Conservation (phyloP, 2,797 vertebrate species). For the Sebastes minor region DNA sequence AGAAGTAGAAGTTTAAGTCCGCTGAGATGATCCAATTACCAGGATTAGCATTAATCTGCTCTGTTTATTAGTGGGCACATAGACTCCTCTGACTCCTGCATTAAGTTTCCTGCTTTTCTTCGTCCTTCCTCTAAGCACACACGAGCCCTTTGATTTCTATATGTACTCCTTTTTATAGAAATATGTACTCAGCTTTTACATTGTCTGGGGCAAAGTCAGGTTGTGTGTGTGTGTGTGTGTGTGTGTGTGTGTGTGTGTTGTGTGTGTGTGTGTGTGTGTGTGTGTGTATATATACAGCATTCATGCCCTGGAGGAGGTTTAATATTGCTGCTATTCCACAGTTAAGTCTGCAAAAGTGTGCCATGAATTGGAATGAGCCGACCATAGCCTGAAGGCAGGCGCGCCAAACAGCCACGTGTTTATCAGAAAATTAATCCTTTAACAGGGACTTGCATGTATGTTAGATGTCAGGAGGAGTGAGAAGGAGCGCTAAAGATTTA, state of each 20-base stretch:
- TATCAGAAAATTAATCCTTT: conserved; percentile 61
- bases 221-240: not conserved
- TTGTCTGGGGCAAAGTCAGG: conserved; percentile 14
- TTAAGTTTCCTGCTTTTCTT: conserved; percentile 24
- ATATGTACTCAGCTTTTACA: conserved; percentile 4
- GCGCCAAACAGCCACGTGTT: conserved; percentile 17
- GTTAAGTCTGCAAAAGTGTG: conserved; percentile 39
- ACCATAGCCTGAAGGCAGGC: conserved; percentile 29
- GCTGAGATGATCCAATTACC: conserved; percentile 77
- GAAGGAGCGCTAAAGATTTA: conserved; percentile 23
- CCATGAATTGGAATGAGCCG: conserved; percentile 54
- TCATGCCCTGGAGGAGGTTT: conserved; percentile 17
- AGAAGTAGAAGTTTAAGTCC: conserved; percentile 56
- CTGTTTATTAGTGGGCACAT: conserved; percentile 67
- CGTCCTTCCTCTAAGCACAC: not conserved
- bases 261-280: not conserved
- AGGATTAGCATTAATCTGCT: conserved; percentile 78
- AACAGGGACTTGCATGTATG: conserved; percentile 14
- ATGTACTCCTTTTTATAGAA: not conserved
- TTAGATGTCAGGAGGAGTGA: conserved; percentile 37
- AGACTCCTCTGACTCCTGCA: conserved; percentile 57
- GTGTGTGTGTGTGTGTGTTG: not conserved
- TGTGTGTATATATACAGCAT: not conserved
- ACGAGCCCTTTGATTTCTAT: not conserved
- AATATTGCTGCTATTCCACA: conserved; percentile 22